Conservation (phyloP, 2,888 invertebrate genomes). For the Eulithis prunata region DNA sequence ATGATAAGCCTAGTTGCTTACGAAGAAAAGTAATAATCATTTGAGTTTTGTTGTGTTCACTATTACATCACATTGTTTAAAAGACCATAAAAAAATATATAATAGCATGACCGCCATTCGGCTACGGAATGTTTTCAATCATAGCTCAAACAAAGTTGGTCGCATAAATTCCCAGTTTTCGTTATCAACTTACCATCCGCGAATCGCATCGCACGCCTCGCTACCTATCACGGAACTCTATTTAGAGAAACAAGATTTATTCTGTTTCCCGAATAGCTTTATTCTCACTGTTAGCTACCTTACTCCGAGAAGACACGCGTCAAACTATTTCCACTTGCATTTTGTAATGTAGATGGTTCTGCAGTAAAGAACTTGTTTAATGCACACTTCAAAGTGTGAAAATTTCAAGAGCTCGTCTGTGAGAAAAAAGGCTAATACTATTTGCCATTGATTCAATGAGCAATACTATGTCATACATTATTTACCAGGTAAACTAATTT, state of each 20-base stretch:
- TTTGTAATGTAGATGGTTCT: constrained; percentile 35
- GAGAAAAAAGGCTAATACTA: no score
- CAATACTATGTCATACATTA: not conserved
- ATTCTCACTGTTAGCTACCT: constrained; percentile 30
- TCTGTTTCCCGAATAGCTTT: constrained; percentile 21
- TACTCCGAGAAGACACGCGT: constrained; percentile 35
- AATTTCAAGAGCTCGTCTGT: not conserved
- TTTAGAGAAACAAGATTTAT: constrained; percentile 23
- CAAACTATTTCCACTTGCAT: constrained; percentile 37
- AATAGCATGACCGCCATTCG: not conserved
- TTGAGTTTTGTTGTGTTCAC: not conserved
- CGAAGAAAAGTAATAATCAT: no score
- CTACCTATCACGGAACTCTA: constrained; percentile 23
- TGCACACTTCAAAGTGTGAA: constrained; percentile 16
- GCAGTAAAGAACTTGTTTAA: constrained; percentile 19
- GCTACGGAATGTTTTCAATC: constrained; percentile 22
- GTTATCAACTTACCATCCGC: constrained; percentile 9
- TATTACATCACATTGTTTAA: constrained; percentile 3
- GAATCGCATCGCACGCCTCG: constrained; percentile 14
- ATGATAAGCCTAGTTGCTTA: no score
- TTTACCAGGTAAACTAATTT: not conserved
- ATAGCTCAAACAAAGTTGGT: constrained; percentile 24
- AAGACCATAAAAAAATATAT: constrained; percentile 4
- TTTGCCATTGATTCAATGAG: no score
- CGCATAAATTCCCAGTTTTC: constrained; percentile 20